Percentiles rank a stretch among this genome's conserved stretches.
Conservation (phyloP, 2,888 invertebrate genomes). For the Drosophila nigricruria region DNA sequence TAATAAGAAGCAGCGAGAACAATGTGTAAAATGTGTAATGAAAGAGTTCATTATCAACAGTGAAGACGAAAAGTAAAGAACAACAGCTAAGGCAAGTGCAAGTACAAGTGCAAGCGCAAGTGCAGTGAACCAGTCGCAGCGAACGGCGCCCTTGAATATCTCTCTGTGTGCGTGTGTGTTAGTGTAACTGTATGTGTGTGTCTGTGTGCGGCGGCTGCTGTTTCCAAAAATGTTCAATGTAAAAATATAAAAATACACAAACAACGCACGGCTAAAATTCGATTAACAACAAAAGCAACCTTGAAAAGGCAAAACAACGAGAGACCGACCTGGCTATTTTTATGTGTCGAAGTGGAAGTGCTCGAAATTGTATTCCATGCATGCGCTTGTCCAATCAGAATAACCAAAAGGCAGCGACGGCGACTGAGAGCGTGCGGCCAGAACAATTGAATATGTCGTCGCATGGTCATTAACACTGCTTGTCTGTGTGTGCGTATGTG, state of each 20-base stretch:
- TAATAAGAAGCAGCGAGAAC: slow-evolving; percentile 45
- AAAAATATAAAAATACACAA: slow-evolving; percentile 62
- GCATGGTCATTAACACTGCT: slow-evolving; percentile 62
- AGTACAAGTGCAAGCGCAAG: slow-evolving; percentile 49
- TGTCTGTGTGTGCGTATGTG: slow-evolving; percentile 12
- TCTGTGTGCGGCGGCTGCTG: slow-evolving; percentile 40
- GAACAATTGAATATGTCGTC: slow-evolving; percentile 69
- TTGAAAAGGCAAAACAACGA: slow-evolving; percentile 64
- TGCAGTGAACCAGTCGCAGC: slow-evolving; percentile 60
- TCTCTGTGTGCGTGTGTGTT: slow-evolving; percentile 12
- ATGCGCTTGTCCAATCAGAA: slow-evolving; percentile 62
- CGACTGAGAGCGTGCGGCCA: slow-evolving; percentile 35
- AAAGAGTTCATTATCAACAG: slow-evolving; percentile 66
- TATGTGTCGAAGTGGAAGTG: slow-evolving; percentile 51
- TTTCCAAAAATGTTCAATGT: slow-evolving; percentile 74
- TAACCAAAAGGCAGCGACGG: slow-evolving; percentile 20
- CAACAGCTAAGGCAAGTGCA: slow-evolving; percentile 6
- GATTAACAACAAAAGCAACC: slow-evolving; percentile 76
- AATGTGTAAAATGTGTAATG: slow-evolving; percentile 38
- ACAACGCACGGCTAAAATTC: slow-evolving; percentile 53
- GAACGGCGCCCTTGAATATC: slow-evolving; percentile 75
- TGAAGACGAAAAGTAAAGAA: slow-evolving; percentile 38
- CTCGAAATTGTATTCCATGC: slow-evolving; percentile 64
- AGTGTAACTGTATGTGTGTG: slow-evolving; percentile 6
- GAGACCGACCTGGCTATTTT: slow-evolving; percentile 64